Conservation (phyloP, 2,888 invertebrate genomes). For the Reticulitermes lucifugus region DNA sequence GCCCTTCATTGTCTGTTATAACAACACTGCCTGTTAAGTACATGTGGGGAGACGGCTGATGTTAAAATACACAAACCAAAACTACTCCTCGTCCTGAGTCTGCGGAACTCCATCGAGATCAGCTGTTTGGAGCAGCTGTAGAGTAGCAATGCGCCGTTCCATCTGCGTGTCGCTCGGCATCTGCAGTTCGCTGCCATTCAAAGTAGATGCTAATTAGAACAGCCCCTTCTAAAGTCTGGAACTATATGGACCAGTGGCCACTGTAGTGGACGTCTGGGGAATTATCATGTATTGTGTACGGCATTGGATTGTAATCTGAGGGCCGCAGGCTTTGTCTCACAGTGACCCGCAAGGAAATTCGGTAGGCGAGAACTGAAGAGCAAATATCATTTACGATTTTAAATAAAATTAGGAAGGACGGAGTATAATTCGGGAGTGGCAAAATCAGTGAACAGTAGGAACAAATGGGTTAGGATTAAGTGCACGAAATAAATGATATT, state of each 20-base stretch:
- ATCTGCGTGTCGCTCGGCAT: conserved; percentile 14
- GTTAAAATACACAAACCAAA: conserved; percentile 48
- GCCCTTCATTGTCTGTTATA: conserved; percentile 20
- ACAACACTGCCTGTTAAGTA: conserved; percentile 33
- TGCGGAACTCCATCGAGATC: conserved; percentile 36
- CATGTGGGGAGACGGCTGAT: conserved; percentile 26
- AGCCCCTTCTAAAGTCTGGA: background rate
- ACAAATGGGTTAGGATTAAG: too few species aligned
- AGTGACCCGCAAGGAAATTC: too few species aligned
- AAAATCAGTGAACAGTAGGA: too few species aligned
- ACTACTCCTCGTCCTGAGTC: conserved; percentile 15
- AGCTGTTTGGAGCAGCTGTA: conserved; percentile 50
- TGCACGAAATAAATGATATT: too few species aligned
- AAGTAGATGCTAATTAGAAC: conserved; percentile 29
- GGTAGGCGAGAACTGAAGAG: too few species aligned
- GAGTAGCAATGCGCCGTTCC: background rate
- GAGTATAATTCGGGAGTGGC: too few species aligned
- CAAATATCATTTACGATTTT: too few species aligned
- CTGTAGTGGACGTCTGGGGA: background rate
- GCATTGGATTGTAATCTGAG: too few species aligned
- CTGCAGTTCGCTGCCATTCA: conserved; percentile 33
- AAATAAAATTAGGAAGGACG: too few species aligned
- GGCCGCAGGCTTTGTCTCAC: too few species aligned
- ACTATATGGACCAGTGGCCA: background rate
- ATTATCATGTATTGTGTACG: background rate